Evolutionary conservation across 2,797 vertebrate species (phyloP).

Genomic region (Mormyrops attenuatus): DNA sequence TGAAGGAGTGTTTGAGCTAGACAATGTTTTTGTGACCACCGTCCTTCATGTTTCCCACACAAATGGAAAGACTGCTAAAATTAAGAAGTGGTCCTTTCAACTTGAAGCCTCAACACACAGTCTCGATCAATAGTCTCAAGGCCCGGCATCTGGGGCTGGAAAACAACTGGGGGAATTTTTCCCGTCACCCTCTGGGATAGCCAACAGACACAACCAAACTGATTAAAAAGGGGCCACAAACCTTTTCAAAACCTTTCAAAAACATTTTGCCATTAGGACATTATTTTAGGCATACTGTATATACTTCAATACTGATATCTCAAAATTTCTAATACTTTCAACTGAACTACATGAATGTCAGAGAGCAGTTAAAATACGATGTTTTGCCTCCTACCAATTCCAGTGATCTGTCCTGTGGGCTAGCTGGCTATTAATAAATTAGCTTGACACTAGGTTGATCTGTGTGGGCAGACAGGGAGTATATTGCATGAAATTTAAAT

Average conservation of each 20-base stretch:
- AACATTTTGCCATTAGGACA: background rate
- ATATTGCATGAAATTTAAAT: background rate
- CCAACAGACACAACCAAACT: background rate
- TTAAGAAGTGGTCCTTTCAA: background rate
- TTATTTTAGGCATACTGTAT: background rate
- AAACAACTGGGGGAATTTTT: background rate
- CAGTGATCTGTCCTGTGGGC: background rate
- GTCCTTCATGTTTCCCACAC: constrained; percentile 9
- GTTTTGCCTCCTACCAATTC: background rate
- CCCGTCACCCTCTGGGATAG: background rate
- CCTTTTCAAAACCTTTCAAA: background rate
- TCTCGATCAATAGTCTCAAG: constrained; percentile 14
- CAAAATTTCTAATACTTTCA: background rate
- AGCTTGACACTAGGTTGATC: background rate
- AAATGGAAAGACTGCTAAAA: background rate
- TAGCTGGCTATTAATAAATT: background rate
- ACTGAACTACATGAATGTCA: background rate
- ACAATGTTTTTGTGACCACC: background rate
- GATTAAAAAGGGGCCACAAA: constrained; percentile 1
- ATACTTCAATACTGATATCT: background rate
- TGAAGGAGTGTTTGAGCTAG: background rate
- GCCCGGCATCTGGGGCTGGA: constrained; percentile 2
- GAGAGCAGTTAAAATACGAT: background rate
- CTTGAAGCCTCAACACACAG: constrained; percentile 12
- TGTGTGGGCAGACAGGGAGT: background rate